Base-by-base conservation (phyloP, 2,797 vertebrate genomes). In the Lagorchestes hirsutus region DNA sequence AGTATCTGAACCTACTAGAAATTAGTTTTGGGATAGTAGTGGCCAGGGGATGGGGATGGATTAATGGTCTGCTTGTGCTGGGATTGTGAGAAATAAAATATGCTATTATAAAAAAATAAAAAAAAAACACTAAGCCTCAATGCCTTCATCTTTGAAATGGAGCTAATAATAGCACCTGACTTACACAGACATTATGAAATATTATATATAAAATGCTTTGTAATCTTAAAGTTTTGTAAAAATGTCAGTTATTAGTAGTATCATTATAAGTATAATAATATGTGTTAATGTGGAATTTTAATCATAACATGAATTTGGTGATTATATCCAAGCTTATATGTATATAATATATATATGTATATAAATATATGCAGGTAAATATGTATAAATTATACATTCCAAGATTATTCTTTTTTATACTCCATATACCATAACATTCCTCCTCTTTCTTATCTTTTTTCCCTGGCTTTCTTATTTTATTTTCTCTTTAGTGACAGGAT, bases 391-490 rank as follows among this genome's bases (percentile, higher is more conserved):
- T 74, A 24, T 40, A 24, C 46, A 11, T 82, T 46, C 22, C 18
- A 24, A 46, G 74, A 46, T 46, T 46, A 46, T 1, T 82, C n/a
- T 40, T 18, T 57, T 46, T 74, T n/a, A 82, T 82, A 27, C 46
- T 82, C 22, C 74, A 82, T 82, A 82, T 9, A 46, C 22, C 22
- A 82, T 82, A 46, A 46, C 40, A 46, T 46, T 82, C 74, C 40
- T 46, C 40, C 22, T 46, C 40, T 29, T 62, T 14, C 74, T 46
- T 46, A 46, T 27, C 31, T 18, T 29, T 74, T 59, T n/a, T 90
- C 40, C 94, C 97, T 96, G 95, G 54, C 57, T 97, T 98, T 98
- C 90, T 90, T 92, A 55, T 93, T 98, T 98, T 91, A 93, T 50
- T 96, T 59, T n/a, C 58, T 97, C 95, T 98, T 97, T 95, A 97